A percentile compares a stretch with the other conserved stretches of the same genome.
Evolutionary conservation across 1,140 invertebrate genomes (phyloP).

Genomic region (Phthorimaea operculella): DNA sequence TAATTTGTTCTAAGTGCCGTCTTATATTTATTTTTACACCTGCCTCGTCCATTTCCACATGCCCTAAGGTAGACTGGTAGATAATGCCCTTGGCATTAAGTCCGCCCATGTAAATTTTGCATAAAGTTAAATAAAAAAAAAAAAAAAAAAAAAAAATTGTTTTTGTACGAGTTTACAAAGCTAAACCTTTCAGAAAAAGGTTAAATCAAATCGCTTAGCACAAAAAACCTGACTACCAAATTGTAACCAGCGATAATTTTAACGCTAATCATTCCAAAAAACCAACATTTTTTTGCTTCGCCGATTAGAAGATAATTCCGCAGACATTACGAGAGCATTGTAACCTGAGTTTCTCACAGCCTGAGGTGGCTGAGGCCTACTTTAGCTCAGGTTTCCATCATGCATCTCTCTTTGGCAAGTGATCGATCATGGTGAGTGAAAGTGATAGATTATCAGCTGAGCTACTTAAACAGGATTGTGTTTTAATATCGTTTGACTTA

Average conservation of each 20-base stretch:
- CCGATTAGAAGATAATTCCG: constrained; percentile 1
- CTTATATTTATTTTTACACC: too few species aligned
- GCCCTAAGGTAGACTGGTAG: too few species aligned
- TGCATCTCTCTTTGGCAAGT: constrained; percentile 13
- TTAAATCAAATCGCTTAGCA: too few species aligned
- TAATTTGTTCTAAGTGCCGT: too few species aligned
- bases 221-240: not conserved
- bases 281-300: not conserved
- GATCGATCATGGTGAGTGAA: constrained; percentile 6
- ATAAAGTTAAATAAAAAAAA: too few species aligned
- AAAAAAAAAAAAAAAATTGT: too few species aligned
- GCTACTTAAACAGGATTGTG: constrained; percentile 9
- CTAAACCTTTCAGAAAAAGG: too few species aligned
- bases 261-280: not conserved
- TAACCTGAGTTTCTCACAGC: not conserved
- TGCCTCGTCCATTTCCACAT: too few species aligned
- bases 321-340: not conserved
- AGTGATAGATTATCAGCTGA: constrained; percentile 12
- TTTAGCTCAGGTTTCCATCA: constrained; percentile 8
- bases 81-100: too few species aligned
- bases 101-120: too few species aligned
- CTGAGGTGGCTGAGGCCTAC: constrained; percentile 6
- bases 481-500: constrained; percentile 17
- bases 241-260: not conserved
- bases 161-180: too few species aligned